Evolutionary conservation across 1,140 invertebrate species (phyloP).

Genomic region (Diorhabda elongata): DNA sequence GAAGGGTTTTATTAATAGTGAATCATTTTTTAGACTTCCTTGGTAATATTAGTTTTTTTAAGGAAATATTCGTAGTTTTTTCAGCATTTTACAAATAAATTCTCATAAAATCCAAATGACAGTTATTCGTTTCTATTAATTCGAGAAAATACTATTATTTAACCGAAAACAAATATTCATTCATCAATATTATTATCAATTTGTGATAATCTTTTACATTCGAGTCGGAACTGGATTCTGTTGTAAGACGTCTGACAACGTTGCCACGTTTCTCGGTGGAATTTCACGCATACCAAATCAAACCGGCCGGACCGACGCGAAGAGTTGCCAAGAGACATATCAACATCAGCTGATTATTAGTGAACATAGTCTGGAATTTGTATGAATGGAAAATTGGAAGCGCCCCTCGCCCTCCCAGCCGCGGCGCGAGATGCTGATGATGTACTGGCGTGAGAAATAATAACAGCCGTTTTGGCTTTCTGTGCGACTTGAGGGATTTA

Average conservation of each 20-base stretch:
- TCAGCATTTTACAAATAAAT: too few species aligned
- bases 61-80: too few species aligned
- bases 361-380: neutral
- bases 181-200: neutral
- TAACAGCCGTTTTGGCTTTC: neutral
- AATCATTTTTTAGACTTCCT: too few species aligned
- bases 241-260: neutral
- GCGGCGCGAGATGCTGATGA: neutral
- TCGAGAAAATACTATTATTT: too few species aligned
- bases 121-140: too few species aligned
- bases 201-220: neutral
- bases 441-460: slow-evolving; percentile 2
- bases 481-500: neutral
- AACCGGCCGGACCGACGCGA: neutral
- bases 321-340: neutral
- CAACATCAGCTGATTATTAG: neutral
- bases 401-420: neutral
- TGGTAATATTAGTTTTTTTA: too few species aligned
- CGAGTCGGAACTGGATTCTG: neutral
- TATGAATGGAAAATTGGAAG: slow-evolving; percentile 1
- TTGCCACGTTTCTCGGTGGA: neutral
- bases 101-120: too few species aligned
- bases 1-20: too few species aligned
- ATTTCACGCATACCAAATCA: slow-evolving; percentile 1
- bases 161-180: too few species aligned